Conservation (phyloP, 2,888 invertebrate genomes). For the Hydriomena furcata region DNA sequence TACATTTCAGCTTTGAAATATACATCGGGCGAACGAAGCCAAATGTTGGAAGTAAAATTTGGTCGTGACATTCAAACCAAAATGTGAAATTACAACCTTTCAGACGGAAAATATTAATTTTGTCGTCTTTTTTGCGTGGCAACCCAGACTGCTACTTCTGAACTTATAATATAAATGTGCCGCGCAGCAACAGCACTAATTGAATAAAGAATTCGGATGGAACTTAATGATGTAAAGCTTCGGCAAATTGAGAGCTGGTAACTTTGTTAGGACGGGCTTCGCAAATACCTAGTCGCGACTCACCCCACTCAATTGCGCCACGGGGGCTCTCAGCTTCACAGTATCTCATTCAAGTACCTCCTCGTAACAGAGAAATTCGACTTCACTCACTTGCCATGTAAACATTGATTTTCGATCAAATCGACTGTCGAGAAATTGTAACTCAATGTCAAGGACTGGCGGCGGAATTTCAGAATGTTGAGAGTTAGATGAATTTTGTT, state of each 20-base stretch:
- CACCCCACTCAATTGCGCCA: slow-evolving; percentile 1
- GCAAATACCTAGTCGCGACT: slow-evolving; percentile 7
- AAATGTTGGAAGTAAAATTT: slow-evolving; percentile 18
- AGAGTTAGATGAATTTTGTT: slow-evolving; percentile 4
- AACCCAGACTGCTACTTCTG: background rate
- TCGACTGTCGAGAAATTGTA: slow-evolving; percentile 1
- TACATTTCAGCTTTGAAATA: slow-evolving; percentile 15
- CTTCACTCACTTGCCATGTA: slow-evolving; percentile 16
- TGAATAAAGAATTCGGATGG: background rate
- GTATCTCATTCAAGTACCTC: slow-evolving; percentile 6
- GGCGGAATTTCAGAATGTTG: background rate
- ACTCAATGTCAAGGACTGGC: slow-evolving; percentile 10
- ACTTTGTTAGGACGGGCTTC: background rate
- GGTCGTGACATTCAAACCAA: slow-evolving; percentile 17
- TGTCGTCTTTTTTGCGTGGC: background rate
- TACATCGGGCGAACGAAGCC: slow-evolving; percentile 2
- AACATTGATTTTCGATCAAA: slow-evolving; percentile 28
- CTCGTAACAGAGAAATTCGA: slow-evolving; percentile 11
- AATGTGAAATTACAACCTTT: slow-evolving; percentile 16
- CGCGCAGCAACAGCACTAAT: background rate
- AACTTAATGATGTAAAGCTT: slow-evolving; percentile 3
- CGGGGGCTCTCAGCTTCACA: slow-evolving; percentile 1
- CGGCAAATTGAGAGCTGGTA: slow-evolving; percentile 6
- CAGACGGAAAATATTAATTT: slow-evolving; percentile 4
- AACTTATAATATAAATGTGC: too few relatives aligned